phyloP scores from a whole-genome alignment of 92 coral and sea anemone genomes.

The Heliopora coerulea region DNA sequence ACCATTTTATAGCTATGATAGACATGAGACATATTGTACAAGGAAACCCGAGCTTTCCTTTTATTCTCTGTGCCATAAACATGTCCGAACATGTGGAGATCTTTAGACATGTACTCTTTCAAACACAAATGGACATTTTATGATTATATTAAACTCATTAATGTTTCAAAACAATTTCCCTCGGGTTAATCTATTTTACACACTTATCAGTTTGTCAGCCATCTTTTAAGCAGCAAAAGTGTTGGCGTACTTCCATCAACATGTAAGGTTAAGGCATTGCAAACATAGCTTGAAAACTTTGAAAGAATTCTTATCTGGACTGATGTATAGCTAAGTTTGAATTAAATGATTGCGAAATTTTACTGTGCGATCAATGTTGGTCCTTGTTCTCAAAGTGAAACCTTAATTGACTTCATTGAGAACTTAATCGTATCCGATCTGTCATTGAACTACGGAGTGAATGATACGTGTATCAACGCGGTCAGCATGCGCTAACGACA shows the following conservation, averaged over 20 bases:
- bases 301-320: slow-evolving; percentile 28
- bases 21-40: too few species aligned
- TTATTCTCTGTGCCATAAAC: too few species aligned
- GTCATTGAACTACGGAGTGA: slow-evolving; percentile 41
- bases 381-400: background rate
- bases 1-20: too few species aligned
- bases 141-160: too few species aligned
- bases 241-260: slow-evolving; percentile 39
- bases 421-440: slow-evolving; percentile 37
- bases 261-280: slow-evolving; percentile 23
- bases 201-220: slow-evolving; percentile 7
- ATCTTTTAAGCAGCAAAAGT: slow-evolving; percentile 37
- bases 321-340: too few species aligned
- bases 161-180: too few species aligned
- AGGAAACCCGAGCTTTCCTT: too few species aligned
- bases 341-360: too few species aligned
- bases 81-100: too few species aligned
- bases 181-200: slow-evolving; percentile 16
- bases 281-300: slow-evolving; percentile 23
- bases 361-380: too few species aligned
- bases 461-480: slow-evolving; percentile 35
- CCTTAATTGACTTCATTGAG: slow-evolving; percentile 7
- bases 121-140: too few species aligned
- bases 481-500: slow-evolving; percentile 21
- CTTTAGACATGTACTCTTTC: too few species aligned